These are phyloP conservation scores for Mandrillus leucophaeus DNA, from an alignment of 2,113 vertebrate genomes.

Conservation along the genomic window DNA sequence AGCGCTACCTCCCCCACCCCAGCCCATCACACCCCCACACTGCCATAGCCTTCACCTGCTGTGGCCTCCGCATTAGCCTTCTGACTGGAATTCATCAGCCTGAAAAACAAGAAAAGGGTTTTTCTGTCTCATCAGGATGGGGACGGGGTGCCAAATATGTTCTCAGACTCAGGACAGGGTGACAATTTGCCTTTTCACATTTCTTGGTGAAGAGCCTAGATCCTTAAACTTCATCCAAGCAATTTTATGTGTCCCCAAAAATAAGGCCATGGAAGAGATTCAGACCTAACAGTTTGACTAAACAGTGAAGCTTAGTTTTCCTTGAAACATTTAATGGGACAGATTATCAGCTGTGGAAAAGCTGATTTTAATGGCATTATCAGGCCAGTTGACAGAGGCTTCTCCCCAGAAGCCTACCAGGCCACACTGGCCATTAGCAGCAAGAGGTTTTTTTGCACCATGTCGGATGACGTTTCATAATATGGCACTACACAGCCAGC, in stretches of 20 bases:
- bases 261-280: constrained; percentile 74
- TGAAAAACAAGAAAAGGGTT: constrained; percentile 61
- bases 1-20: fast-evolving
- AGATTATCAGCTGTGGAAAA: constrained; percentile 71
- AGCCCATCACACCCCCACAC: background rate
- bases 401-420: constrained; percentile 29
- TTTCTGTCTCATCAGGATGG: constrained; percentile 64
- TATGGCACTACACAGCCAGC: constrained; percentile 15
- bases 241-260: constrained; percentile 81
- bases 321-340: constrained; percentile 70
- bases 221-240: constrained; percentile 77
- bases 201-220: constrained; percentile 77
- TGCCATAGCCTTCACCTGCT: constrained; percentile 60
- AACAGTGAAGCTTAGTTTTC: constrained; percentile 77
- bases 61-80: constrained; percentile 49
- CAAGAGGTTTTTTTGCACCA: constrained; percentile 27
- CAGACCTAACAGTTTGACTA: constrained; percentile 75
- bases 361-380: constrained; percentile 75
- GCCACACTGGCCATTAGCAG: constrained; percentile 18
- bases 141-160: constrained; percentile 69
- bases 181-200: constrained; percentile 80
- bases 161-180: constrained; percentile 64
- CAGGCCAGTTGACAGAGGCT: constrained; percentile 45
- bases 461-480: constrained; percentile 65
- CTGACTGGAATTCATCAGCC: constrained; percentile 41